phyloP scores from a whole-genome alignment of 2,113 vertebrate species.

The Cinclus cinclus region DNA sequence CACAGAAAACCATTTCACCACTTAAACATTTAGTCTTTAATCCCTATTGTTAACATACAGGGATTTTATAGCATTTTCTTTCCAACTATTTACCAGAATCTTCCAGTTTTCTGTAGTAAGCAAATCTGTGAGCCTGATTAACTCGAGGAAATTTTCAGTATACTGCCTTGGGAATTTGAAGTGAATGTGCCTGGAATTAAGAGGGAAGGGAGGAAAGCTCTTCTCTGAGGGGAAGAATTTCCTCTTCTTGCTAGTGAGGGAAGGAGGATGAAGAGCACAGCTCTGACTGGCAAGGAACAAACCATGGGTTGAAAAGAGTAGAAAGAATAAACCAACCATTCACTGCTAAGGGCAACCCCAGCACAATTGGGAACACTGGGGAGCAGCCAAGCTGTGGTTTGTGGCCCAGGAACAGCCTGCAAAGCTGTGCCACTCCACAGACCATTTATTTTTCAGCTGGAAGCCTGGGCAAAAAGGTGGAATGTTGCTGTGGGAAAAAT shows the following conservation, averaged over 20 bases:
- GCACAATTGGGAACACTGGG: slow-evolving; percentile 42
- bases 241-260: neutral
- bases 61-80: neutral
- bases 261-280: slow-evolving; percentile 26
- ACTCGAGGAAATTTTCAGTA: neutral
- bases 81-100: neutral
- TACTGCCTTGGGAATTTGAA: slow-evolving; percentile 12
- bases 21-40: neutral
- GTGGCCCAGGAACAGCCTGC: slow-evolving; percentile 30
- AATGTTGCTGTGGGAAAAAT: neutral
- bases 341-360: slow-evolving; percentile 50
- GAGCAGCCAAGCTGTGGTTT: slow-evolving; percentile 51
- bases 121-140: neutral
- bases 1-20: neutral
- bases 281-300: slow-evolving; percentile 42
- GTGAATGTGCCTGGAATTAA: neutral
- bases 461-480: neutral
- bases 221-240: slow-evolving; percentile 26
- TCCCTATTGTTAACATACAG: neutral
- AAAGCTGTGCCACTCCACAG: neutral
- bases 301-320: slow-evolving; percentile 6
- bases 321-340: slow-evolving; percentile 54
- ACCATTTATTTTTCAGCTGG: neutral
- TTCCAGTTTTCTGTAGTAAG: neutral
- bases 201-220: slow-evolving; percentile 47